phyloP scores from a whole-genome alignment of 2,888 invertebrate species.

The Ophraella communa region DNA sequence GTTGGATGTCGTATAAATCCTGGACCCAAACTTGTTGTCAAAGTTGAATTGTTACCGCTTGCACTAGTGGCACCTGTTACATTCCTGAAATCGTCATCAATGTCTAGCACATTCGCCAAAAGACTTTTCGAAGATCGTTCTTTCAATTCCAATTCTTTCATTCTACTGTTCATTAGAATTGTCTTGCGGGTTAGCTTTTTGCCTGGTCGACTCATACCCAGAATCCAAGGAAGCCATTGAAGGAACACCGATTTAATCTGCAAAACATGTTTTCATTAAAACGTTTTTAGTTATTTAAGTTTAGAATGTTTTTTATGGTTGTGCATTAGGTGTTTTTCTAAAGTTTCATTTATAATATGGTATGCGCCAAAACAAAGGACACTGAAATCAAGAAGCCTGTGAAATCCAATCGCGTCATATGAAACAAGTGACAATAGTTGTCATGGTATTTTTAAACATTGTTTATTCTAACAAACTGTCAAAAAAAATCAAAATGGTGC shows the following conservation, averaged over 20 bases:
- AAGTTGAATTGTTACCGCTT: constrained; percentile 54
- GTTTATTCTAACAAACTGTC: too few species aligned
- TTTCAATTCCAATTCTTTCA: constrained; percentile 91
- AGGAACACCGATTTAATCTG: constrained; percentile 95
- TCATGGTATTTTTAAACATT: too few species aligned
- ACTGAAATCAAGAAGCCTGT: too few species aligned
- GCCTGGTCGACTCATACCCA: constrained; percentile 95
- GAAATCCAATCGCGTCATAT: too few species aligned
- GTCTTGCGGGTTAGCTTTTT: constrained; percentile 92
- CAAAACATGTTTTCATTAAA: constrained; percentile 24
- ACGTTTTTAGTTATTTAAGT: too few species aligned
- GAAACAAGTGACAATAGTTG: too few species aligned
- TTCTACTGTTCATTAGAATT: constrained; percentile 86
- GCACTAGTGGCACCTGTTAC: constrained; percentile 66
- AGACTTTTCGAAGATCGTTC: constrained; percentile 93
- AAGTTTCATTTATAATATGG: too few species aligned
- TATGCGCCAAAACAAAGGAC: too few species aligned
- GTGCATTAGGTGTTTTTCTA: too few species aligned
- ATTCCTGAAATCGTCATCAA: constrained; percentile 93
- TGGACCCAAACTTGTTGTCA: constrained; percentile 55
- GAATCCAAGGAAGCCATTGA: constrained; percentile 96
- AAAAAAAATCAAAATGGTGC: too few species aligned
- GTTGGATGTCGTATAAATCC: constrained; percentile 75
- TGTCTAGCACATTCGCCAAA: constrained; percentile 93
- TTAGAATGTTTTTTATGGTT: too few species aligned